Evolutionary conservation across 2,888 invertebrate species (phyloP), one percentile per base, ranked within the genome.

Genomic region (Sussaba pulchella): DNA sequence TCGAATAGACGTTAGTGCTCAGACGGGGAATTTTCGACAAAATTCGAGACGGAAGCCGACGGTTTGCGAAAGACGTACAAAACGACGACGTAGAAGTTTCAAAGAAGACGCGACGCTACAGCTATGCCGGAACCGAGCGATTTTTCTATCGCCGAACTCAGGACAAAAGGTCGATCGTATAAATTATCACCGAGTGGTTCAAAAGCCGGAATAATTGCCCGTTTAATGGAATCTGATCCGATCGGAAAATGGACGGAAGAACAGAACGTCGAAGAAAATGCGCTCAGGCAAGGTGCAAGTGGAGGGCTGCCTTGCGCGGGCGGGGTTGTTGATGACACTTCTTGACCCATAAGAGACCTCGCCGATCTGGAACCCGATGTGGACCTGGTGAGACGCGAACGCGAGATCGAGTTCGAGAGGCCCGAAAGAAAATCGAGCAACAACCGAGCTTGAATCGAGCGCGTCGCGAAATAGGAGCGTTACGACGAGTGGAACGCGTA

Each of bases 141-240:
- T 26, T 36, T 66, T 19, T 36, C 26, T 14, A 36, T 36, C 14
- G 19, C 45, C 5, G 36, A 17, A 36, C 21, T 66, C 17, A 45
- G 26, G 5, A 47, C 47, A 1, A 36, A 36, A 10, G 12, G 14
- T 1, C 8, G 10, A 17, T 31, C 31, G 8, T 12, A 19, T 31
- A 36, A 50, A 17, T 31, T 66, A 14, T 17, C 31, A 9, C 19
- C 14, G 4, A 6, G 12, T 2, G 39, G 67, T 17, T 14, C 67
- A 5, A 50, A 67, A 39, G 67, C 67, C 8, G 67, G 52, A 41
- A 14, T 67, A n/a, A 52, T 67, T 5, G 12, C 21, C 5, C 52
- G 52, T 17, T 21, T 52, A 10, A 52, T 52, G 52, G 66, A 67
- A 36, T 6, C 2, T 19, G 66, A 67, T 36, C 50, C 66, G 4